These are phyloP conservation scores for Megaustenia siamemsis DNA, from an alignment of 2,888 invertebrate species.

Conservation along the genomic window DNA sequence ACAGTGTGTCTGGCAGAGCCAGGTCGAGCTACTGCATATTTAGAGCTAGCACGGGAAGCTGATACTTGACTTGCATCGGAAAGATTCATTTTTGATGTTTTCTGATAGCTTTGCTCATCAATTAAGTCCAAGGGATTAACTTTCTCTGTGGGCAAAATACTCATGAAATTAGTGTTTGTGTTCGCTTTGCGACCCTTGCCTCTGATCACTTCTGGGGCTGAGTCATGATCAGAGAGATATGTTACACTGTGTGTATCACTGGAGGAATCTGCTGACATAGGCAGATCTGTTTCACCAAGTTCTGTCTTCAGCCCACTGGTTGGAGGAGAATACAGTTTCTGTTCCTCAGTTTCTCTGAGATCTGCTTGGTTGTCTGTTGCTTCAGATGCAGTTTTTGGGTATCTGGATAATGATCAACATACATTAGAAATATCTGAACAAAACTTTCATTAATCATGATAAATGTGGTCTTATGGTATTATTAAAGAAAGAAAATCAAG, in stretches of 20 bases:
- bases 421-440: background rate
- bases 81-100: conserved; percentile 42
- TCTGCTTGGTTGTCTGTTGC: conserved; percentile 67
- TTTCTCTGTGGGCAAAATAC: conserved; percentile 67
- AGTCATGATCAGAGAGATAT: conserved; percentile 71
- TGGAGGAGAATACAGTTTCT: conserved; percentile 69
- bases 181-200: conserved; percentile 39
- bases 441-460: background rate
- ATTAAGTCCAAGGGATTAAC: conserved; percentile 73
- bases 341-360: conserved; percentile 59
- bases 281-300: conserved; percentile 14
- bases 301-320: conserved; percentile 49
- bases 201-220: conserved; percentile 68
- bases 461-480: too few relatives aligned
- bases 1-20: conserved; percentile 74
- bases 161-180: conserved; percentile 57
- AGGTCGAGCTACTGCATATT: conserved; percentile 61
- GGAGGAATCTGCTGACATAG: conserved; percentile 70
- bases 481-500: too few relatives aligned
- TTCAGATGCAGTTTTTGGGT: conserved; percentile 74
- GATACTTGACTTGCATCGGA: conserved; percentile 64
- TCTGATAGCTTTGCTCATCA: conserved; percentile 60
- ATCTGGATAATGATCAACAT: conserved; percentile 59
- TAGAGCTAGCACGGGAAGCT: conserved; percentile 62
- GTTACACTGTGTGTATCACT: conserved; percentile 65